Evolutionary conservation across 2,113 vertebrate genomes (phyloP), one percentile per base, ranked within the genome.

Genomic region (Tupaia tana): DNA sequence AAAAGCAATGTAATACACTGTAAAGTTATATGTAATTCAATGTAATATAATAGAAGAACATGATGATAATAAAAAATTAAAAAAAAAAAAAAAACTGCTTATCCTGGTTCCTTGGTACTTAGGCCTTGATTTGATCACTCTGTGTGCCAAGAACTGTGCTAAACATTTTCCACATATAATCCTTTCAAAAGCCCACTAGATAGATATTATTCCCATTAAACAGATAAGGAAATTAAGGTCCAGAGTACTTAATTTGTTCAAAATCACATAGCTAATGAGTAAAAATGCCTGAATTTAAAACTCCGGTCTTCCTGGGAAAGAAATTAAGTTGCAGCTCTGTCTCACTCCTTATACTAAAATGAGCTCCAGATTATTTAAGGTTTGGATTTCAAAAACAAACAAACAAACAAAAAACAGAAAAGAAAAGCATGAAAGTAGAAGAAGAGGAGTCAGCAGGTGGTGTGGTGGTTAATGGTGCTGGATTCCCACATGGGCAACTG

Each of bases 241-340:
- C 70, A 63, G 54, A 70, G n/a, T 86, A 95, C 58, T 25, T 91
- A 52, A 91, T 79, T 93, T 78, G 29, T 71, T 86, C 73, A 95
- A 93, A 94, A 89, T 88, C 25, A 91, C 64, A 94, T 1, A 96
- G 43, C 34, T 93, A 95, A 83, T 84, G 52, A 95, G n/a, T 77
- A 89, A 89, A 91, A 94, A 24, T 69, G 18, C 56, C 84, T 90
- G 25, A 18, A 82, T 67, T 83, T 52, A 96, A 95, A 86, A 73
- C 8, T 69, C n/a, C 94, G 13, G 8, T 86, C 59, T 95, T 94
- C 82, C 83, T 95, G 13, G 43, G 25, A 81, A 84, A 95, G 80
- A 96, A 94, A 61, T 81, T 74, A 83, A 92, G 67, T 71, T 92
- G 69, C 58, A 90, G 77, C 19, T 90, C n/a, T 91, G 31, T 84